Evolutionary conservation across 92 coral and sea anemone genomes (phyloP).

Genomic region (Epizoanthus scotinus): DNA sequence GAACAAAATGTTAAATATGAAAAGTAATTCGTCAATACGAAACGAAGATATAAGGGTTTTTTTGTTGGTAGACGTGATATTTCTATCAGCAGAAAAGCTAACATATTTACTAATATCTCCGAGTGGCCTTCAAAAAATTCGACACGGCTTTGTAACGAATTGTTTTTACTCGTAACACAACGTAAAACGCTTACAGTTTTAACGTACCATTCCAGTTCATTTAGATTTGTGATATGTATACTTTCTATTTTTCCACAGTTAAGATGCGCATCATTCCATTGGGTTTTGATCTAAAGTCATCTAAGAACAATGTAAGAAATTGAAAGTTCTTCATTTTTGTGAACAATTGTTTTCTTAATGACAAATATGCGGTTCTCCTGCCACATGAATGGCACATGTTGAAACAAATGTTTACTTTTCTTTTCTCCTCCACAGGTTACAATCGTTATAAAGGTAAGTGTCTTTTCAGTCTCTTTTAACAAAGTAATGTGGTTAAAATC

Average conservation of each 20-base stretch:
- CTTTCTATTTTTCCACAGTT: constrained; percentile 48
- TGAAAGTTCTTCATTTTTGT: not conserved
- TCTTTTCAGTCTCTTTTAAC: not conserved
- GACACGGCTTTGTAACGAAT: no score
- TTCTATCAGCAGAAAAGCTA: no score
- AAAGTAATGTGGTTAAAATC: not conserved
- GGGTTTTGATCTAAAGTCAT: constrained; percentile 79
- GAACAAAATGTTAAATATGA: no score
- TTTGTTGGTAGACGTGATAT: no score
- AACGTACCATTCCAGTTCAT: no score
- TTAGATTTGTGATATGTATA: not conserved
- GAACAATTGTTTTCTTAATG: no score
- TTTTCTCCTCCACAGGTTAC: constrained; percentile 46
- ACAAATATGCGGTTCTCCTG: not conserved
- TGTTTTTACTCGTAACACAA: no score
- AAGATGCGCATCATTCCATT: constrained; percentile 86
- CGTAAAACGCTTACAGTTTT: no score
- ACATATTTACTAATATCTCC: no score
- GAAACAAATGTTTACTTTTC: not conserved
- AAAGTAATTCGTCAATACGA: no score
- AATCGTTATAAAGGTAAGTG: constrained; percentile 65
- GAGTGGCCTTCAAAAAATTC: no score
- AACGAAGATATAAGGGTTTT: no score
- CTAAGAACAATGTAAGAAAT: constrained; percentile 60
- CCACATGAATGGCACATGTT: not conserved